Conservation (phyloP, 2,113 vertebrate species). For the Atractosteus spatula region DNA sequence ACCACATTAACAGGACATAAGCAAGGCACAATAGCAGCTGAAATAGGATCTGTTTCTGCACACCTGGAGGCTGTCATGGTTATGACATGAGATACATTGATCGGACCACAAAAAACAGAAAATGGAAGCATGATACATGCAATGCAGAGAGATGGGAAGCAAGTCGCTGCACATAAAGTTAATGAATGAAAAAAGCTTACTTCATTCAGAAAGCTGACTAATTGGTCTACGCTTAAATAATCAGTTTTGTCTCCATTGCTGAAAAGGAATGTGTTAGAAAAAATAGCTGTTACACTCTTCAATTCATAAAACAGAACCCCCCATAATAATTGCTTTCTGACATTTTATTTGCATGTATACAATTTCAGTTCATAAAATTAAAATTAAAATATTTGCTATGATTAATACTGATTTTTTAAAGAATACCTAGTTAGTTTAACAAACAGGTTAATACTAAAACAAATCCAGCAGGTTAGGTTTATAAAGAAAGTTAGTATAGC, state of each 20-base stretch:
- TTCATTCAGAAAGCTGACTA: constrained; percentile 99
- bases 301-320: constrained; percentile 38
- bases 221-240: constrained; percentile 99
- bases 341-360: background rate
- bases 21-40: constrained; percentile 31
- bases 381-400: no score
- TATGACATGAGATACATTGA: constrained; percentile 55
- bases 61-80: constrained; percentile 56
- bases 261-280: constrained; percentile 98
- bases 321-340: background rate
- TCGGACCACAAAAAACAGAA: constrained; percentile 57
- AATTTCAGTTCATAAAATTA: background rate
- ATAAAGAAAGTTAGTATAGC: constrained; percentile 83
- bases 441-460: constrained; percentile 70
- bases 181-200: constrained; percentile 99
- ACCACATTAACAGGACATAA: constrained; percentile 8
- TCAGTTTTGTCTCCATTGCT: constrained; percentile 99
- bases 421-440: constrained; percentile 68
- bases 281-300: constrained; percentile 59
- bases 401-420: constrained; percentile 17
- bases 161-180: constrained; percentile 90
- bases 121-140: constrained; percentile 48
- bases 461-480: constrained; percentile 79
- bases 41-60: constrained; percentile 55
- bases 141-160: constrained; percentile 53